Conservation (phyloP, 1,140 invertebrate genomes). For the Lepidotrigona ventralis region DNA sequence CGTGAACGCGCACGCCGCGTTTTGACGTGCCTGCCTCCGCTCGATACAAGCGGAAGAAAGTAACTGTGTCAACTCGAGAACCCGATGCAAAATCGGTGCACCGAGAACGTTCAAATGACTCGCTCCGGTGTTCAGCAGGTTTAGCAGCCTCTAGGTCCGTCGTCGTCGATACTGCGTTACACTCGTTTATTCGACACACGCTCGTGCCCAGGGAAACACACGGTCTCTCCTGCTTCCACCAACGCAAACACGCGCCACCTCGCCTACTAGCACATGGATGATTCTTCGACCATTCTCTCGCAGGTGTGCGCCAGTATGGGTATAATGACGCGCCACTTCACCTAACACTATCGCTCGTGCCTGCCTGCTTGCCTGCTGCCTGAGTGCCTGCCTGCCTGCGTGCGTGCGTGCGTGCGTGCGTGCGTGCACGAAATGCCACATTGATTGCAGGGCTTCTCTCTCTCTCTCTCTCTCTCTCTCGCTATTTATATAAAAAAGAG, state of each 20-base stretch:
- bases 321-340: neutral
- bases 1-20: neutral
- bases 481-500: too few relatives aligned
- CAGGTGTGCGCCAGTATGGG: constrained; percentile 15
- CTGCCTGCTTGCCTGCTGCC: neutral
- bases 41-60: neutral
- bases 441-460: constrained; percentile 20
- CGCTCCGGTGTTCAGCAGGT: neutral
- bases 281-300: constrained; percentile 30
- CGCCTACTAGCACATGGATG: constrained; percentile 25
- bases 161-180: neutral
- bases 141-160: neutral
- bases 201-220: constrained; percentile 7
- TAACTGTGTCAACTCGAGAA: neutral
- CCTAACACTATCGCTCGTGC: neutral
- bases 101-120: neutral
- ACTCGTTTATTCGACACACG: constrained; percentile 10
- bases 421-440: neutral
- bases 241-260: constrained; percentile 3
- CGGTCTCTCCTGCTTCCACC: neutral
- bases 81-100: neutral
- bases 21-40: neutral
- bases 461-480: neutral
- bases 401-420: neutral
- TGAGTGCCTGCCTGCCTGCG: neutral